phyloP scores from a whole-genome alignment of 2,113 vertebrate species.

The Phrynosoma platyrhinos region DNA sequence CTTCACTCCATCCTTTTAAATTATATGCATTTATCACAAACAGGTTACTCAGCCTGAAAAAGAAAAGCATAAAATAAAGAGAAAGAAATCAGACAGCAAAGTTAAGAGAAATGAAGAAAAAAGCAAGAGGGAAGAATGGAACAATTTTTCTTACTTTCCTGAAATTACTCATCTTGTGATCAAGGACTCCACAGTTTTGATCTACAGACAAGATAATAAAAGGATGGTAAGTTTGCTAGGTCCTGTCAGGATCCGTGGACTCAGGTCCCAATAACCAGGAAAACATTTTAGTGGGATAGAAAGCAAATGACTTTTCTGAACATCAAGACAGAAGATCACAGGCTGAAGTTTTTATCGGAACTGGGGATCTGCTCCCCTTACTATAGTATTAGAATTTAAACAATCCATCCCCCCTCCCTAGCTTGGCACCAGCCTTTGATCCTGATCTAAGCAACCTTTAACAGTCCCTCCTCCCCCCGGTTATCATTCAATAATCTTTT shows the following conservation, averaged over 20 bases:
- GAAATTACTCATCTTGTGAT: conserved; percentile 95
- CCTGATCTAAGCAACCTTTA: too few species aligned
- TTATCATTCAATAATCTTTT: too few species aligned
- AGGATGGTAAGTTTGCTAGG: conserved; percentile 84
- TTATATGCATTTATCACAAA: not conserved
- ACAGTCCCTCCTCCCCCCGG: too few species aligned
- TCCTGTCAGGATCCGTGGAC: not conserved
- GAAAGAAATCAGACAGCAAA: conserved; percentile 84
- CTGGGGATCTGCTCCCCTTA: too few species aligned
- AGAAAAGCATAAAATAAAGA: conserved; percentile 87
- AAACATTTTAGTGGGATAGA: too few species aligned
- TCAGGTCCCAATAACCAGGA: too few species aligned
- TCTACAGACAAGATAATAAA: conserved; percentile 95
- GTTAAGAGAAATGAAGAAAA: conserved; percentile 81
- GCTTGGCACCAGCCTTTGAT: too few species aligned
- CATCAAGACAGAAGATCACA: too few species aligned
- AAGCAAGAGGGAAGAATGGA: conserved; percentile 83
- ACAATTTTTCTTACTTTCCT: conserved; percentile 90
- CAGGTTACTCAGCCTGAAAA: conserved; percentile 80
- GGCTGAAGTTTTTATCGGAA: too few species aligned
- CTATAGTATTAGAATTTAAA: too few species aligned
- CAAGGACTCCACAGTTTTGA: conserved; percentile 86
- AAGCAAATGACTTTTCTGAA: too few species aligned
- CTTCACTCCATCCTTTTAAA: not conserved
- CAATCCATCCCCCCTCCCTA: too few species aligned